Conservation (phyloP, 2,797 vertebrate genomes). For the Tadarida brasiliensis region DNA sequence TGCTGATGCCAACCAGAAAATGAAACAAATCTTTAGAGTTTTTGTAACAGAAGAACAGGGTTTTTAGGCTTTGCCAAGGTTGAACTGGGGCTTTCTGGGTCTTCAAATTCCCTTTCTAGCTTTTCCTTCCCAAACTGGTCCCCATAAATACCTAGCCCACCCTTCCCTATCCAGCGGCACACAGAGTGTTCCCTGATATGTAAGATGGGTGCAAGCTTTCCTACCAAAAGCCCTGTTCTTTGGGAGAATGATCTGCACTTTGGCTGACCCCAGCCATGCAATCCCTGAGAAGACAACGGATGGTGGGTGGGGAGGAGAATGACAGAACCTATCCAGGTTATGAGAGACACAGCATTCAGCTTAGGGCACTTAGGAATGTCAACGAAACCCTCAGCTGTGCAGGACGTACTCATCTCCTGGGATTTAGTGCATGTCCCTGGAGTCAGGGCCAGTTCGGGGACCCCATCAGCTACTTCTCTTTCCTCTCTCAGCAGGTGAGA, state of each 20-base stretch:
- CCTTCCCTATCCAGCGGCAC: neutral
- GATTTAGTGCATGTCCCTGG: neutral
- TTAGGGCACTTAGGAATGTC: accelerated
- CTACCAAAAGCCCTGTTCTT: neutral
- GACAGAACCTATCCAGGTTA: accelerated
- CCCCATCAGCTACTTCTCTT: neutral
- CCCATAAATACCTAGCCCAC: neutral
- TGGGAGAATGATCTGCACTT: neutral
- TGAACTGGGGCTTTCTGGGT: neutral
- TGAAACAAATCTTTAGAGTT: neutral
- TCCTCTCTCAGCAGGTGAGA: neutral
- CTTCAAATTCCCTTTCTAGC: neutral
- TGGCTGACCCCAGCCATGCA: neutral
- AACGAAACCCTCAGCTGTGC: neutral
- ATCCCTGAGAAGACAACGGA: accelerated
- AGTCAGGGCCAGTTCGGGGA: neutral
- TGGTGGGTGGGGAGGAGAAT: neutral
- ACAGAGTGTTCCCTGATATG: neutral
- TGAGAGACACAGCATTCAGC: no score
- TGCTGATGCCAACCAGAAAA: neutral
- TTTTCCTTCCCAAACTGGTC: neutral
- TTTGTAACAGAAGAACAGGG: neutral
- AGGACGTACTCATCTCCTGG: neutral
- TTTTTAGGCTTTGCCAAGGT: neutral
- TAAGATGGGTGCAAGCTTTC: neutral